A percentile compares a stretch with the other conserved stretches of the same genome.
Conservation (phyloP, 2,888 invertebrate genomes). For the Synergus gifuensis region DNA sequence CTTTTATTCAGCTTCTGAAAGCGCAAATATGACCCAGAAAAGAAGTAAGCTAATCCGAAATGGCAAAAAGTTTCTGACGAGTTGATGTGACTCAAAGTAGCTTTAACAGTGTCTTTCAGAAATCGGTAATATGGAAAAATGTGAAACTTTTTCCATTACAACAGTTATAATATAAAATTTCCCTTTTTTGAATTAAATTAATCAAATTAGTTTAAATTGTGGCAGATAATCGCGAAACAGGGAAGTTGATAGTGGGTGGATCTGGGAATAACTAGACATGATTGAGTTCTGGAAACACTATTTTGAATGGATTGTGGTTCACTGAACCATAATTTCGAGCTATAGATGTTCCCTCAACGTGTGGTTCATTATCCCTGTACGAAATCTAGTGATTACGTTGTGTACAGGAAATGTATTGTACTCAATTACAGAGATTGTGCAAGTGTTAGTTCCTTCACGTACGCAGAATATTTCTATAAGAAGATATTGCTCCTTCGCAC, state of each 20-base stretch:
- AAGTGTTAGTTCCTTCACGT: background rate
- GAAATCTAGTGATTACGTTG: slow-evolving; percentile 33
- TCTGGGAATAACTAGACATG: background rate
- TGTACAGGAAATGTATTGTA: slow-evolving; percentile 22
- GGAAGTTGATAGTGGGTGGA: background rate
- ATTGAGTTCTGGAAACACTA: slow-evolving; percentile 33
- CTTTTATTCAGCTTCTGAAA: background rate
- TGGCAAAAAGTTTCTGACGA: background rate
- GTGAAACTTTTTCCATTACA: background rate
- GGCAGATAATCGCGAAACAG: slow-evolving; percentile 8
- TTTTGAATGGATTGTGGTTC: slow-evolving; percentile 38
- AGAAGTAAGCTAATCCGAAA: background rate
- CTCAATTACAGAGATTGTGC: slow-evolving; percentile 3
- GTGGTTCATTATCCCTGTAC: slow-evolving; percentile 23
- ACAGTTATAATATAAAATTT: background rate
- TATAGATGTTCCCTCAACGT: slow-evolving; percentile 17
- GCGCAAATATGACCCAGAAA: slow-evolving; percentile 8
- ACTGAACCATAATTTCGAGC: slow-evolving; percentile 20
- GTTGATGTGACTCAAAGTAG: slow-evolving; percentile 17
- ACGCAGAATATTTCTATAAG: background rate
- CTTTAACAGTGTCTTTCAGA: slow-evolving; percentile 14
- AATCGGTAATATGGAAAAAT: background rate
- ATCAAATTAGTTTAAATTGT: background rate
- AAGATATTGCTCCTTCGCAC: background rate
- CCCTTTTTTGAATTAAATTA: background rate